These are phyloP conservation scores for Monomorium pharaonis DNA, from an alignment of 1,140 invertebrate genomes.

Conservation along the genomic window DNA sequence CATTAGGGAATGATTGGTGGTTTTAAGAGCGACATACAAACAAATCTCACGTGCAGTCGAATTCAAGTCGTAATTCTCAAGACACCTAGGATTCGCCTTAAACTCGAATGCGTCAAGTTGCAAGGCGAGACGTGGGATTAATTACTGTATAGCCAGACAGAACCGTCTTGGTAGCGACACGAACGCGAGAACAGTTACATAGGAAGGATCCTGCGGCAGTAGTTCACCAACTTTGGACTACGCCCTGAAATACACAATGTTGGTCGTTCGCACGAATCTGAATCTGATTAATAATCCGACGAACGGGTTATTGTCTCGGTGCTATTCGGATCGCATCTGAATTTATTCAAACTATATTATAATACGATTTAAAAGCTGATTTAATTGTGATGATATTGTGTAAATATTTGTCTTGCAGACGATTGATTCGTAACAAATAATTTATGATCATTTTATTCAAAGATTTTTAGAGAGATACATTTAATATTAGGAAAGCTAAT, in stretches of 20 bases:
- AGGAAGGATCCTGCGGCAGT: slow-evolving; percentile 59
- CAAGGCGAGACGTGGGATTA: slow-evolving; percentile 68
- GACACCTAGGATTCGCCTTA: slow-evolving; percentile 68
- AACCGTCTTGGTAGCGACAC: slow-evolving; percentile 58
- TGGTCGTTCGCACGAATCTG: slow-evolving; percentile 41
- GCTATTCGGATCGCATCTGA: slow-evolving; percentile 9
- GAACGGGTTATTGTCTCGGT: slow-evolving; percentile 36
- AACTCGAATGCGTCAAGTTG: slow-evolving; percentile 65
- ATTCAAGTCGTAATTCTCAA: slow-evolving; percentile 66
- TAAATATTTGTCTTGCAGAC: not conserved
- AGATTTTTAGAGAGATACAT: not conserved
- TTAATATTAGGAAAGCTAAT: not conserved
- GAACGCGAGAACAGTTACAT: slow-evolving; percentile 49
- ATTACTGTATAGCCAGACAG: slow-evolving; percentile 64
- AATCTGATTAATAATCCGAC: slow-evolving; percentile 58
- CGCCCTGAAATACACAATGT: slow-evolving; percentile 32
- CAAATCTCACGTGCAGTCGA: slow-evolving; percentile 54
- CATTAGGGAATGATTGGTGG: not conserved
- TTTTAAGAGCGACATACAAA: not conserved
- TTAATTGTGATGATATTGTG: not conserved
- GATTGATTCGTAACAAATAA: not conserved
- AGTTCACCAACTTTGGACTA: slow-evolving; percentile 64
- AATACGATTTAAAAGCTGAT: not conserved
- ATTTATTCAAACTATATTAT: slow-evolving; percentile 33
- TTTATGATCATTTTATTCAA: not conserved